A percentile compares a stretch with the other conserved stretches of the same genome.
Evolutionary conservation across 1,140 invertebrate species (phyloP).

Genomic region (Tenebrio molitor): DNA sequence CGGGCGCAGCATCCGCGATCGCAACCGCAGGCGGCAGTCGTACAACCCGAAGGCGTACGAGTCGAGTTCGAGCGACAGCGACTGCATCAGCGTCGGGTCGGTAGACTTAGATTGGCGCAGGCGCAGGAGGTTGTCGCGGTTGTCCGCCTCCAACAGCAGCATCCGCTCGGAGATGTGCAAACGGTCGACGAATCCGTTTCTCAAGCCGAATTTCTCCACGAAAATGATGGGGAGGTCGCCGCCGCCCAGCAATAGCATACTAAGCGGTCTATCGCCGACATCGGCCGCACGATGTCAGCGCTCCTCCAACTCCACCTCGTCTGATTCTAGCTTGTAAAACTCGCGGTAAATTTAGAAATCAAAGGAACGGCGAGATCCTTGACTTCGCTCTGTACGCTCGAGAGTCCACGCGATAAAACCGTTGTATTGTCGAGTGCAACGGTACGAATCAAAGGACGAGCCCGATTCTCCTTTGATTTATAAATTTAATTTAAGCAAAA

Average conservation of each 20-base stretch:
- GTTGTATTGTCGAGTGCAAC: too few relatives aligned
- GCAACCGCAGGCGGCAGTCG: constrained; percentile 69
- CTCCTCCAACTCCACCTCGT: constrained; percentile 53
- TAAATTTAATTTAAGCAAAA: too few relatives aligned
- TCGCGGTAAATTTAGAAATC: too few relatives aligned
- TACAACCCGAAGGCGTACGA: constrained; percentile 70
- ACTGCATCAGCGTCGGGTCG: constrained; percentile 64
- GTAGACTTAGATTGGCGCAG: constrained; percentile 65
- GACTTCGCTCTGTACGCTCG: too few relatives aligned
- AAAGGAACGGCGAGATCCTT: too few relatives aligned
- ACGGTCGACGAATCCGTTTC: constrained; percentile 60
- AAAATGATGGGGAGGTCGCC: constrained; percentile 63
- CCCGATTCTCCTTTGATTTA: too few relatives aligned
- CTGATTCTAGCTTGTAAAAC: constrained; percentile 65
- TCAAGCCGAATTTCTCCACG: constrained; percentile 60
- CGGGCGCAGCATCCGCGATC: constrained; percentile 66
- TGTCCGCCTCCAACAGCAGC: constrained; percentile 63
- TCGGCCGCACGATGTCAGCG: constrained; percentile 62
- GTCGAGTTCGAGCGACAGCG: constrained; percentile 65
- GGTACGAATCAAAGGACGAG: too few relatives aligned
- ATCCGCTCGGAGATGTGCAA: constrained; percentile 64
- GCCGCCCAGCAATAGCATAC: constrained; percentile 64
- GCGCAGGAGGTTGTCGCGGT: constrained; percentile 59
- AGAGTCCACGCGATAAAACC: too few relatives aligned
- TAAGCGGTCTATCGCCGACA: constrained; percentile 65